Evolutionary conservation across 1,140 invertebrate species (phyloP).

Genomic region (Spodoptera litura): DNA sequence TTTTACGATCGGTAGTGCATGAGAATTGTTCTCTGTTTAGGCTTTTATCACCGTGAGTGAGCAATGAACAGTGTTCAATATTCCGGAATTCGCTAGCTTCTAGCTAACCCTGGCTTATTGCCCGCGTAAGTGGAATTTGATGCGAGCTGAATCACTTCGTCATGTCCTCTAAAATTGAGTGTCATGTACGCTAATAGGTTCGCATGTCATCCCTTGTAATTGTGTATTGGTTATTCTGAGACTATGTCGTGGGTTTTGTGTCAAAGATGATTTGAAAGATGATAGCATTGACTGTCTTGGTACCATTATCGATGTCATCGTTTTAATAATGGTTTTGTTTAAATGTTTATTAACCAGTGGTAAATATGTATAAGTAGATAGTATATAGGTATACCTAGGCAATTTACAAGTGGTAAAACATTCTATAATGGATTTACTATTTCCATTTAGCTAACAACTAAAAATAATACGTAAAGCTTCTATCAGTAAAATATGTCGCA

Average conservation of each 20-base stretch:
- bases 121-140: background rate
- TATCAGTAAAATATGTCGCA: too few relatives aligned
- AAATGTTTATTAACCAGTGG: too few relatives aligned
- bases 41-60: slow-evolving; percentile 30
- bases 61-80: slow-evolving; percentile 12
- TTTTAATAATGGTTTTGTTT: too few relatives aligned
- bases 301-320: too few relatives aligned
- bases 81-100: background rate
- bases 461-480: too few relatives aligned
- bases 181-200: background rate
- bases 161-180: background rate
- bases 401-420: too few relatives aligned
- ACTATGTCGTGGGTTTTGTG: background rate
- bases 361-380: too few relatives aligned
- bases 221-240: background rate
- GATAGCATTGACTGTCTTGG: background rate
- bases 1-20: slow-evolving; percentile 35
- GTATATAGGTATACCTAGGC: too few relatives aligned
- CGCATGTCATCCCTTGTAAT: background rate
- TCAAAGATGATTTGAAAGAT: background rate
- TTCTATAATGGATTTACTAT: too few relatives aligned
- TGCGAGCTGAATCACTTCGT: background rate
- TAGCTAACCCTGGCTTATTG: background rate
- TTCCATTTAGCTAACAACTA: too few relatives aligned
- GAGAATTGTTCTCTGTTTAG: slow-evolving; percentile 15